Percentiles rank a stretch among this genome's conserved stretches.
phyloP scores from a whole-genome alignment of 2,888 invertebrate genomes.

The Pristionchus arcanus region DNA sequence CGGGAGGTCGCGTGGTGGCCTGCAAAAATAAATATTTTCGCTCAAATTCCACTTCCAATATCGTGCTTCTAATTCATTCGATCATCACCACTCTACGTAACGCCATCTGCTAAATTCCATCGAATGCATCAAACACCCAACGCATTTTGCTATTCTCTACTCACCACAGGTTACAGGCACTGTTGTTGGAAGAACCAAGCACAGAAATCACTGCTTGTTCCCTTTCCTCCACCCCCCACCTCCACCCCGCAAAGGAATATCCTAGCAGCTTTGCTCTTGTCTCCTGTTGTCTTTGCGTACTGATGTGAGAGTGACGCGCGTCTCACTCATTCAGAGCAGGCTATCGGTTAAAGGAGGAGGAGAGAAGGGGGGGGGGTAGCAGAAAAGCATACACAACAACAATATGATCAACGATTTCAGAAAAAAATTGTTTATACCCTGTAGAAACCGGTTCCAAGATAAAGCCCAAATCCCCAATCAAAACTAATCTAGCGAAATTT shows the following conservation, averaged over 20 bases:
- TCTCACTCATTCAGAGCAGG: neutral
- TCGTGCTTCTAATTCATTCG: neutral
- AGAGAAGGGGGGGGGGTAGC: neutral
- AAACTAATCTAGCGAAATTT: too few species aligned
- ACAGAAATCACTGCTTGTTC: neutral
- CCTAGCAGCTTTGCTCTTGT: neutral
- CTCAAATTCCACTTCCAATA: too few species aligned
- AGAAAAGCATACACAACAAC: neutral
- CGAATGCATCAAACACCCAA: too few species aligned
- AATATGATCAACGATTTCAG: too few species aligned
- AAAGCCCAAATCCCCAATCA: too few species aligned
- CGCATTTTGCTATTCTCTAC: too few species aligned
- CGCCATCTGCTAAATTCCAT: too few species aligned
- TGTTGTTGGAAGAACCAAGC: too few species aligned
- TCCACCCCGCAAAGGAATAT: neutral
- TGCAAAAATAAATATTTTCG: neutral
- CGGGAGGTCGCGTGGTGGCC: neutral
- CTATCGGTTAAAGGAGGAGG: too few species aligned
- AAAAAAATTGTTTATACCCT: too few species aligned
- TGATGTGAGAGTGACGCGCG: neutral
- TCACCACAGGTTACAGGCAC: neutral
- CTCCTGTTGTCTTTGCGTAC: neutral
- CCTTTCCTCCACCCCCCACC: neutral
- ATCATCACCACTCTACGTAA: too few species aligned
- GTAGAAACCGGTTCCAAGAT: too few species aligned